phyloP scores from a whole-genome alignment of 2,888 invertebrate species.

The Trypoxylon attenuatum region DNA sequence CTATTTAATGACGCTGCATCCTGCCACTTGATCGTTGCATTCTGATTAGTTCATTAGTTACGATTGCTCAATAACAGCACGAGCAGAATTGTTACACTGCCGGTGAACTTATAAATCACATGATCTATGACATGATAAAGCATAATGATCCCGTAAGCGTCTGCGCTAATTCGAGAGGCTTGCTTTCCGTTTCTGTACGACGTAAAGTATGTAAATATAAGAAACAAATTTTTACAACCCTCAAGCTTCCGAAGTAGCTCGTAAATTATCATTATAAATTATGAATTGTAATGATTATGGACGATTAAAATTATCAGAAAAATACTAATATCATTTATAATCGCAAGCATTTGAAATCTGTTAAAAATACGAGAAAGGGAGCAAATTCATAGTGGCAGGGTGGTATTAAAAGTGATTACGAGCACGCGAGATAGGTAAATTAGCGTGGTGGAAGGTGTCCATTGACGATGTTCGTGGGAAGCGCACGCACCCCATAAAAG shows the following conservation, averaged over 20 bases:
- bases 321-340: too few relatives aligned
- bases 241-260: too few relatives aligned
- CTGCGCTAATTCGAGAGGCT: slow-evolving; percentile 60
- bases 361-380: neutral
- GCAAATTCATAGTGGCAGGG: neutral
- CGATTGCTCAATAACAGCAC: slow-evolving; percentile 64
- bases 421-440: neutral
- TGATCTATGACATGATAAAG: slow-evolving; percentile 56
- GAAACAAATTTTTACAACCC: too few relatives aligned
- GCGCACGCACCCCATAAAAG: slow-evolving; percentile 43
- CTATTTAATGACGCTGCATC: slow-evolving; percentile 40
- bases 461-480: slow-evolving; percentile 58
- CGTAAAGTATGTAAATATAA: too few relatives aligned
- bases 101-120: slow-evolving; percentile 64
- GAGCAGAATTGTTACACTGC: slow-evolving; percentile 55
- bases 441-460: slow-evolving; percentile 13
- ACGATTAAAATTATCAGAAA: too few relatives aligned
- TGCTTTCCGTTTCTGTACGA: too few relatives aligned
- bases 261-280: too few relatives aligned
- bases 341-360: too few relatives aligned
- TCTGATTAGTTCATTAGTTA: slow-evolving; percentile 65
- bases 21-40: slow-evolving; percentile 48
- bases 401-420: neutral
- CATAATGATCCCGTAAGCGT: slow-evolving; percentile 51
- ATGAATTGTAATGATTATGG: too few relatives aligned